Conservation (phyloP, 2,888 invertebrate genomes). For the Oligia fasciuncula region DNA sequence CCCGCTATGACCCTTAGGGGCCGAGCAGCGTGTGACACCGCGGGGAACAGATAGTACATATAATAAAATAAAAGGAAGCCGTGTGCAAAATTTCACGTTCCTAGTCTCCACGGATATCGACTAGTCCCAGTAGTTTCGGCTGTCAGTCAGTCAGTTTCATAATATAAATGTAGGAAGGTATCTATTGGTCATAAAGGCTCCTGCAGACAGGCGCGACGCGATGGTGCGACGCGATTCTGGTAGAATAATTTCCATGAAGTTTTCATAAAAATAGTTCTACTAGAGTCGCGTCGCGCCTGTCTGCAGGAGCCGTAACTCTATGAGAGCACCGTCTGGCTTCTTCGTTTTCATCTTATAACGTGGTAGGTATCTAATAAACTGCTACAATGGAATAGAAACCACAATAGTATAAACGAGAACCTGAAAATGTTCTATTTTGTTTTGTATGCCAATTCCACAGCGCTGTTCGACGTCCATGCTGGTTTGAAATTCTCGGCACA, state of each 20-base stretch:
- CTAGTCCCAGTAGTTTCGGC: too few species aligned
- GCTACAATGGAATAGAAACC: constrained; percentile 9
- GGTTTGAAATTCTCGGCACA: constrained; percentile 30
- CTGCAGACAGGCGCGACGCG: too few species aligned
- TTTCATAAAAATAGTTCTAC: not conserved
- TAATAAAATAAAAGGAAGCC: too few species aligned
- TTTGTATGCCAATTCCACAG: constrained; percentile 25
- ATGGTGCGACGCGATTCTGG: too few species aligned
- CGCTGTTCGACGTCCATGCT: constrained; percentile 8
- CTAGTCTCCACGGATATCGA: too few species aligned
- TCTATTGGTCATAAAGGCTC: too few species aligned
- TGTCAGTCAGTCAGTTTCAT: too few species aligned
- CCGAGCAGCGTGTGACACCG: too few species aligned
- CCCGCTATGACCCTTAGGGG: too few species aligned
- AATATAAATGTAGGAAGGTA: too few species aligned
- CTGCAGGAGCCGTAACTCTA: not conserved
- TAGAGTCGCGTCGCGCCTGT: not conserved
- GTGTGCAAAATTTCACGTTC: too few species aligned
- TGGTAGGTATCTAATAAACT: not conserved
- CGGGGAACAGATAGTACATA: too few species aligned
- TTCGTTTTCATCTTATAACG: constrained; percentile 17
- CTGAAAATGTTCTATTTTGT: constrained; percentile 30
- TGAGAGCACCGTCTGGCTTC: not conserved
- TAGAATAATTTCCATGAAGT: not conserved
- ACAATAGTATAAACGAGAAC: constrained; percentile 35